These are phyloP conservation scores for Morpho achilles DNA, from an alignment of 2,888 invertebrate genomes.

Conservation along the genomic window DNA sequence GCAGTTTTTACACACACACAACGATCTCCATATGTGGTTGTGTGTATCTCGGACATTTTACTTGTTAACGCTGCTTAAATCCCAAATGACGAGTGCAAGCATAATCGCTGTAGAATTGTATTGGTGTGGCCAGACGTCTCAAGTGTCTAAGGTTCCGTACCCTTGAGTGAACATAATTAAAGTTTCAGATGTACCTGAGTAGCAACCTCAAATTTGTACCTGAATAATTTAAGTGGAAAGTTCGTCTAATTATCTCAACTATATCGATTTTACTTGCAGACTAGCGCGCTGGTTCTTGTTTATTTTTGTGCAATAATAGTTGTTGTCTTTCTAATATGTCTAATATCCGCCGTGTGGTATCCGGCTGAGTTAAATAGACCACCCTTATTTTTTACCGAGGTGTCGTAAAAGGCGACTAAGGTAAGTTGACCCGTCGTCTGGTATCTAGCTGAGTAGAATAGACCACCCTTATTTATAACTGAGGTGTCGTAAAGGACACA, in stretches of 20 bases:
- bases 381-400: too few relatives aligned
- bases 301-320: slow-evolving; percentile 5
- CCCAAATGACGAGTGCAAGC: slow-evolving; percentile 11
- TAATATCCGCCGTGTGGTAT: too few relatives aligned
- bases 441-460: too few relatives aligned
- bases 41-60: too few relatives aligned
- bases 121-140: slow-evolving; percentile 64
- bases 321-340: neutral
- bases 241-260: slow-evolving; percentile 6
- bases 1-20: too few relatives aligned
- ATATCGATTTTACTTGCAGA: slow-evolving; percentile 12
- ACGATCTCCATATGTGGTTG: too few relatives aligned
- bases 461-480: too few relatives aligned
- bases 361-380: too few relatives aligned
- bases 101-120: slow-evolving; percentile 32
- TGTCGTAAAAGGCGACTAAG: too few relatives aligned
- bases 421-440: too few relatives aligned
- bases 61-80: too few relatives aligned
- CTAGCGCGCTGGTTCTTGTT: slow-evolving; percentile 1
- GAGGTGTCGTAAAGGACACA: too few relatives aligned
- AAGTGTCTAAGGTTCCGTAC: slow-evolving; percentile 57
- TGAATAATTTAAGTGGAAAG: slow-evolving; percentile 13
- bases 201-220: slow-evolving; percentile 23
- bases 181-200: slow-evolving; percentile 37
- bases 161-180: slow-evolving; percentile 52